Evolutionary conservation across 1,140 invertebrate genomes (phyloP), one percentile per base, ranked within the genome.

Genomic region (Drosophila saltans): DNA sequence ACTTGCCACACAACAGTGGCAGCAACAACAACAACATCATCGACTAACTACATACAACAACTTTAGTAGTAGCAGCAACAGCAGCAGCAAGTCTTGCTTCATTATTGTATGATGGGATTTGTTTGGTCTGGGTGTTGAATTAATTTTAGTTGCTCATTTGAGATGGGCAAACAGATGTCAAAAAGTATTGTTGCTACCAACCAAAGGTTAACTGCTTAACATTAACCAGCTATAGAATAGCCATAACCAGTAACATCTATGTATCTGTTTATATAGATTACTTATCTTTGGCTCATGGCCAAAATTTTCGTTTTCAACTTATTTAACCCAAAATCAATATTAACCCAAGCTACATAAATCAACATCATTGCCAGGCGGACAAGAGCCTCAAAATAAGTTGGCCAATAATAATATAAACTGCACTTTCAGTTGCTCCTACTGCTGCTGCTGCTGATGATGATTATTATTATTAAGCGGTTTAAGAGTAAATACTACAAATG

Each of bases 251-350:
- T 36, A 59, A 45, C 10, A 52, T 26, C 2, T 52, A 48, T 21
- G 7, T 21, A 45, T 2, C 33, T 36, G 3, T 36, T 4, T 36
- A 36, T 36, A 36, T 36, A 7, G 3, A 7, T 48, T 24, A 36
- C 40, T 24, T 21, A n/a, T 41, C 8, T 21, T 68, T 55, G 58
- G 65, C 64, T 40, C 24, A 33, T 36, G 62, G 69, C 81, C 81
- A 84, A 60, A 36, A 36, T 76, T 59, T 69, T 59, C 52, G 41
- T 57, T 69, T 72, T 72, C 58, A 75, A 75, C 58, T 66, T 73
- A 67, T 73, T 81, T 81, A 60, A 67, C 62, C 69, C 30, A 77
- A 85, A 82, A 85, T 85, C 82, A 88, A 88, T 85, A 88, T 88
- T 79, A 66, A 65, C 75, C 66, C 69, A 9, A 28, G 48, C 58